Base-by-base conservation (phyloP, 1,140 invertebrate species). In the Chionoecetes opilio region DNA sequence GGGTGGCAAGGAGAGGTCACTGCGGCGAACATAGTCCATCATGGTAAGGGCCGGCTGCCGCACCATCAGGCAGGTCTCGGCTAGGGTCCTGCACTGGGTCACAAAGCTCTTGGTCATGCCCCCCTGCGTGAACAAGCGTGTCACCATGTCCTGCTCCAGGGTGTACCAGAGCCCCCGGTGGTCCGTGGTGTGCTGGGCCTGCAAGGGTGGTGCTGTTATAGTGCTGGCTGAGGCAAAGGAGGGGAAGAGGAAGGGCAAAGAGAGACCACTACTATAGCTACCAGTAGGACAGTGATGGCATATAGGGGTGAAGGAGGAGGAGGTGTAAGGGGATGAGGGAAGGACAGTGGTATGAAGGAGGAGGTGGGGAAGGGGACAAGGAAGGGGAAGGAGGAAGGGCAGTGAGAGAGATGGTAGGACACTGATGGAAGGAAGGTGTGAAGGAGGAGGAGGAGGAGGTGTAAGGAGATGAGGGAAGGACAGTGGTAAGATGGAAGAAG, bases 111-210 rank as follows among this genome's bases (percentile, higher is more conserved):
- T 94, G 31, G 90, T 41, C 14, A 95, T 37, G 9, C 94, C 94
- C 46, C 90, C 90, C 0, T 37, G 21, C 2, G 82, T 32, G 75
- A 92, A 95, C 17, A 95, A 84, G n/a, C 32, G 89, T 32, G 87
- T 92, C 41, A 92, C 82, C 26, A 88, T 3, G 11, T 86, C 84
- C 75, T 82, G 94, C 31, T 87, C 32, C 37, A 92, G 3, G 29
- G 84, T 95, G 35, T 95, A 95, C 94, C 94, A 95, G 17, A 95
- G 90, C 17, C 94, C 94, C n/a, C 32, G 35, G 17, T 95, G 94
- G 29, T 95, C 90, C 21, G 41, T 17, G 9, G 94, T 95, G 35
- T 95, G 94, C 21, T 86, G 82, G 3, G 38, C 87, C 94, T 95
- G 34, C 1, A 6, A 2, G 32, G 9, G 82, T 29, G 82, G 5